phyloP scores from a whole-genome alignment of 2,888 invertebrate species.

The Unio delphinus region DNA sequence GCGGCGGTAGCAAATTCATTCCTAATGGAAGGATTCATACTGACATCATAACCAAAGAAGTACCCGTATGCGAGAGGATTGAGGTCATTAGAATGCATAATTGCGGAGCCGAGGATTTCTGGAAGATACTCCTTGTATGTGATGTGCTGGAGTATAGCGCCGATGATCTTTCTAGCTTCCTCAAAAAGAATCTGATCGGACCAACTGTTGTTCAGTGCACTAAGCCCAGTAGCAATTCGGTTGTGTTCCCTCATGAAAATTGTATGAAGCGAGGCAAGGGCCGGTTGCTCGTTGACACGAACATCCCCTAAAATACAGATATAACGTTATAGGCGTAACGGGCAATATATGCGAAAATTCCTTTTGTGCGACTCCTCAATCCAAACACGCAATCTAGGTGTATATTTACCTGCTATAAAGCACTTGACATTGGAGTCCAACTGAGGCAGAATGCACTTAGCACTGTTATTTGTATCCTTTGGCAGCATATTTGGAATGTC shows the following conservation, averaged over 20 bases:
- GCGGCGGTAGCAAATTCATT: not conserved
- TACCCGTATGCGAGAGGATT: not conserved
- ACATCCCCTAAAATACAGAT: conserved; percentile 3
- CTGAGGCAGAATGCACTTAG: conserved; percentile 10
- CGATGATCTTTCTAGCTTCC: conserved; percentile 7
- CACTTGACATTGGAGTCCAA: conserved; percentile 12
- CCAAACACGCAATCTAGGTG: not conserved
- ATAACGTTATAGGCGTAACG: not conserved
- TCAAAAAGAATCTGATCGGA: conserved; percentile 1
- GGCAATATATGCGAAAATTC: no score
- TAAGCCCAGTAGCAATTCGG: not conserved
- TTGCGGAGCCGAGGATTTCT: not conserved
- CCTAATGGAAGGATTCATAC: not conserved
- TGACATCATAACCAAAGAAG: not conserved
- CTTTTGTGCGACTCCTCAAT: not conserved
- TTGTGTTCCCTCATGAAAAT: conserved; percentile 7
- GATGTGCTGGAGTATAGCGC: conserved; percentile 3
- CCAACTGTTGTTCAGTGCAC: not conserved
- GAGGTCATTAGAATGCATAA: not conserved
- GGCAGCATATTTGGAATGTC: conserved; percentile 9
- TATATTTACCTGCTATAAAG: conserved; percentile 14
- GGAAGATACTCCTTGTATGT: conserved; percentile 1
- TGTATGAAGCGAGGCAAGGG: conserved; percentile 1
- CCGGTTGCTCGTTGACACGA: conserved; percentile 2
- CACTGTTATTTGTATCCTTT: conserved; percentile 9